A percentile compares a stretch with the other conserved stretches of the same genome.
phyloP scores from a whole-genome alignment of 35 echinoderm and acorn worm genomes.

The Heliocidaris tuberculata region DNA sequence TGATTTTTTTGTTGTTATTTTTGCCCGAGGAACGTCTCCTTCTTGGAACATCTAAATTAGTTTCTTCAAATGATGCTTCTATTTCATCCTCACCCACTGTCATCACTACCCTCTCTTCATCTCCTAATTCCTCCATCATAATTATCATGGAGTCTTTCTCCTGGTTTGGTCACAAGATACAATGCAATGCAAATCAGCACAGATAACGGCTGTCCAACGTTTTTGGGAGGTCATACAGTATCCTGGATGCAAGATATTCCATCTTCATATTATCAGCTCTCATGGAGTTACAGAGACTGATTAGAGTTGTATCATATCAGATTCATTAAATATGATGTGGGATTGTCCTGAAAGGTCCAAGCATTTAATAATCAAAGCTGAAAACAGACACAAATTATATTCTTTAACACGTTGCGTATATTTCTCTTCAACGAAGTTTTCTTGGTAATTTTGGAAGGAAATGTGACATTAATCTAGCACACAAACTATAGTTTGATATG shows the following conservation, averaged over 20 bases:
- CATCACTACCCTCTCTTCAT: neutral
- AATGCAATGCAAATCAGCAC: neutral
- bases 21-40: neutral
- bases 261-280: neutral
- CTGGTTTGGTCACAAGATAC: neutral
- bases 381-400: neutral
- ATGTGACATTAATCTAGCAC: neutral
- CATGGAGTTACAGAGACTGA: neutral
- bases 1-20: neutral
- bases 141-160: neutral
- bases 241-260: neutral
- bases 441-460: neutral
- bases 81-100: neutral
- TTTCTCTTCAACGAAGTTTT: neutral
- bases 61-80: neutral
- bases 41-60: neutral
- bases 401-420: neutral
- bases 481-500: too few relatives aligned
- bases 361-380: neutral
- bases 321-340: neutral
- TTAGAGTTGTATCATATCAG: neutral
- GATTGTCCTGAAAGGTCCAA: neutral
- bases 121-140: neutral
- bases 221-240: neutral
- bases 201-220: neutral